Conservation (phyloP, 2,888 invertebrate genomes). For the Diarsia rubi region DNA sequence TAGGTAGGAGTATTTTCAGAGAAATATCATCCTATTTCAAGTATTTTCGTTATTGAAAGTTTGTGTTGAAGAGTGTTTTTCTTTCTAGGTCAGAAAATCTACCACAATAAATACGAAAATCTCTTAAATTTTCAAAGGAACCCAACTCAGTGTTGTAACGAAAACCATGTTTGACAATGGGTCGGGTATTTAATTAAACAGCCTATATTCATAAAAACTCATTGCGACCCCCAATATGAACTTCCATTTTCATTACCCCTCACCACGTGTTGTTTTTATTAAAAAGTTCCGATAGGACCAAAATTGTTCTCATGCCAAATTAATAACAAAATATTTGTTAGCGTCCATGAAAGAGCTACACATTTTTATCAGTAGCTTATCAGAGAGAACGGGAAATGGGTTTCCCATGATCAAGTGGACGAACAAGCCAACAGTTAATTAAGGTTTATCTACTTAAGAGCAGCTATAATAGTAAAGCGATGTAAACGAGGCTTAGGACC, state of each 20-base stretch:
- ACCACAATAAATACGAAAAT: not conserved
- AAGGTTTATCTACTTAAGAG: constrained; percentile 36
- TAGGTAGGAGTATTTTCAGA: constrained; percentile 30
- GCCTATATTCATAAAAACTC: constrained; percentile 26
- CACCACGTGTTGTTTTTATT: constrained; percentile 21
- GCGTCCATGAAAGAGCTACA: not conserved
- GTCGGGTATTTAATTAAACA: constrained; percentile 32
- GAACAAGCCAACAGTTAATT: constrained; percentile 27
- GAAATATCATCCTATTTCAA: not conserved
- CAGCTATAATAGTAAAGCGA: constrained; percentile 10
- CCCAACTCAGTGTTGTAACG: not conserved
- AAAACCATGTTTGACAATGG: not conserved
- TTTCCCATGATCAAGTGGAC: constrained; percentile 44
- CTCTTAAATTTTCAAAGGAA: not conserved
- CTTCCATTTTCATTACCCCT: constrained; percentile 32
- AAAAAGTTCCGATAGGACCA: constrained; percentile 1
- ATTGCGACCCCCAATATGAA: constrained; percentile 2
- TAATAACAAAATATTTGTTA: not conserved
- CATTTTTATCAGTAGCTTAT: constrained; percentile 55
- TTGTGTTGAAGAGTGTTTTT: not conserved
- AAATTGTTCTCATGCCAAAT: constrained; percentile 6
- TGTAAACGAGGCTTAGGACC: constrained; percentile 8
- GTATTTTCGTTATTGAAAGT: constrained; percentile 41
- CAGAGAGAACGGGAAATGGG: constrained; percentile 50
- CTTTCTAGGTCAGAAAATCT: not conserved